Percentiles rank a stretch among this genome's conserved stretches.
These are phyloP conservation scores for Mamestra configurata DNA, from an alignment of 1,140 invertebrate genomes.

Conservation along the genomic window DNA sequence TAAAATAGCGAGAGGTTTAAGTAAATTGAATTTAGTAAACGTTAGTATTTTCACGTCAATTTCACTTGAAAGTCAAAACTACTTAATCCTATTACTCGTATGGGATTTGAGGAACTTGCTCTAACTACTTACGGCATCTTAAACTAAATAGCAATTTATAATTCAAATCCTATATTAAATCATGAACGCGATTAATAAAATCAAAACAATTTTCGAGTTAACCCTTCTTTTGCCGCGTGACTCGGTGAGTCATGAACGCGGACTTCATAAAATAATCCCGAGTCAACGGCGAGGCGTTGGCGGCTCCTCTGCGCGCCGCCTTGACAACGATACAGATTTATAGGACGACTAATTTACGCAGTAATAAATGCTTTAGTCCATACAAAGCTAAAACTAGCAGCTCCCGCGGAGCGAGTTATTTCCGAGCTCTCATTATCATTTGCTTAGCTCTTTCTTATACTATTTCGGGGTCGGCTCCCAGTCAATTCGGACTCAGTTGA, in stretches of 20 bases:
- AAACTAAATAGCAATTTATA: background rate
- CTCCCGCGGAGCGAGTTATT: background rate
- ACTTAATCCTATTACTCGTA: background rate
- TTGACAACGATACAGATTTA: constrained; percentile 49
- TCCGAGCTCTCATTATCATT: too few relatives aligned
- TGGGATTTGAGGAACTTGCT: background rate
- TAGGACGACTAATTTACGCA: constrained; percentile 41
- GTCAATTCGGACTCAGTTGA: too few relatives aligned
- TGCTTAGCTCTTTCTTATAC: too few relatives aligned
- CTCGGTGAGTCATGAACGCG: constrained; percentile 13
- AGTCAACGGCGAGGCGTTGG: constrained; percentile 36
- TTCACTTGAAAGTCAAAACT: background rate
- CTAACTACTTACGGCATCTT: background rate
- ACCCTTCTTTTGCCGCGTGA: constrained; percentile 14
- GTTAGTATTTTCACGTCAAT: background rate
- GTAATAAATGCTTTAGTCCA: constrained; percentile 14
- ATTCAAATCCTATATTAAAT: background rate
- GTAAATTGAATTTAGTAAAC: background rate
- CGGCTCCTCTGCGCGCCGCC: constrained; percentile 8
- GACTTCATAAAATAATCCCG: constrained; percentile 27
- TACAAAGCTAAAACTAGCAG: constrained; percentile 14
- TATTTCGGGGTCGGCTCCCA: too few relatives aligned
- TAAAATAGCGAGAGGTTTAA: background rate
- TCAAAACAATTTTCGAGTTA: constrained; percentile 18
- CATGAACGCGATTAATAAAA: background rate